Percentiles rank a stretch among this genome's conserved stretches.
Conservation (phyloP, 2,888 invertebrate species). For the Cylindroiulus punctatus region DNA sequence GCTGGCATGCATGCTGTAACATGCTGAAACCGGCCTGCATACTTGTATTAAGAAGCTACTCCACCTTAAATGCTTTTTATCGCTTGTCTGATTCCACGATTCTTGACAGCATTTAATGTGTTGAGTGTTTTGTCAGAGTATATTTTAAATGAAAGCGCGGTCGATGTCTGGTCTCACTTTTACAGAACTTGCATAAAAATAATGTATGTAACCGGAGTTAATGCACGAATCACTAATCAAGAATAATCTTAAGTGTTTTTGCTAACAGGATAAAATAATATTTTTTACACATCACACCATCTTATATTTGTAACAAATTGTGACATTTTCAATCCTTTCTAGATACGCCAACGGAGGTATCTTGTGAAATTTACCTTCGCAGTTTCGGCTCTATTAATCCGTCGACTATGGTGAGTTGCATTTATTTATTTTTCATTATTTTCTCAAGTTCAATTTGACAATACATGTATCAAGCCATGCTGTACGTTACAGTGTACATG, state of each 20-base stretch:
- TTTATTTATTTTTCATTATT: background rate
- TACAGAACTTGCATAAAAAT: background rate
- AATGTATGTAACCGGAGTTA: no score
- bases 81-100: background rate
- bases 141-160: background rate
- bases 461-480: background rate
- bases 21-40: background rate
- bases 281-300: no score
- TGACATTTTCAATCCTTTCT: no score
- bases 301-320: background rate
- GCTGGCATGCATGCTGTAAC: background rate
- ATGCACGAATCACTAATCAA: no score
- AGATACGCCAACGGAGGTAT: slow-evolving; percentile 68
- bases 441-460: background rate
- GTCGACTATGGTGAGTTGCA: slow-evolving; percentile 66
- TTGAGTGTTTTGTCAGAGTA: background rate
- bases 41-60: background rate
- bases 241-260: no score
- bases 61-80: background rate
- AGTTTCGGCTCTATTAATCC: slow-evolving; percentile 69
- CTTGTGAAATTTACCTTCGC: slow-evolving; percentile 67
- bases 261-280: no score
- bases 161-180: background rate
- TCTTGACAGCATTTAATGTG: background rate
- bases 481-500: no score